These are phyloP conservation scores for Pelochelys cantorii DNA, from an alignment of 2,797 vertebrate genomes.

Conservation along the genomic window DNA sequence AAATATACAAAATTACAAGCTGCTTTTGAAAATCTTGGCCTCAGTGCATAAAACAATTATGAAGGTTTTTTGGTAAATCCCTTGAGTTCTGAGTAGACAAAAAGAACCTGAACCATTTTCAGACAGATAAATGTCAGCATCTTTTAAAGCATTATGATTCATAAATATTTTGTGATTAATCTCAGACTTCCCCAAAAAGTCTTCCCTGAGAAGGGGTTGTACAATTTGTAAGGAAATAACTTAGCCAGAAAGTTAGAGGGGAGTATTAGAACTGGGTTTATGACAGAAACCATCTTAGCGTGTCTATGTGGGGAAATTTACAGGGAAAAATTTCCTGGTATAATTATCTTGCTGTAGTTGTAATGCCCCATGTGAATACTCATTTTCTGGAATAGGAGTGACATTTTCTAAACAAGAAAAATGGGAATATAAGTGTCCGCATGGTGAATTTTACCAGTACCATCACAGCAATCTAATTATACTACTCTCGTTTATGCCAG, in stretches of 20 bases:
- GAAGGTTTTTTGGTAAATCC: neutral
- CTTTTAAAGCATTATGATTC: slow-evolving; percentile 64
- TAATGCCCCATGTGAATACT: neutral
- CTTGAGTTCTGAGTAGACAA: neutral
- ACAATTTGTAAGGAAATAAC: slow-evolving; percentile 28
- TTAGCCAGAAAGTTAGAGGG: neutral
- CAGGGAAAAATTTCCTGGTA: rapidly evolving
- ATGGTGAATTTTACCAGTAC: neutral
- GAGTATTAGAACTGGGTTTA: neutral
- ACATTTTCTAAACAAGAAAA: neutral
- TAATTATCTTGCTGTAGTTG: neutral
- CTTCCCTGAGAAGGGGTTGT: slow-evolving; percentile 30
- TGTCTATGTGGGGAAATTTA: neutral
- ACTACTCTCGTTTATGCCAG: neutral
- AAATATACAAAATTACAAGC: neutral
- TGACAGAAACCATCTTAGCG: neutral
- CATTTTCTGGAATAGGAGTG: neutral
- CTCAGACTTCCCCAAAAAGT: slow-evolving; percentile 66
- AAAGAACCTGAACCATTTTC: slow-evolving; percentile 9
- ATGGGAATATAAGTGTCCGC: neutral
- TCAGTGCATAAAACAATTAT: neutral
- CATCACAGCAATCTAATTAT: neutral
- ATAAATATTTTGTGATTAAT: slow-evolving; percentile 17
- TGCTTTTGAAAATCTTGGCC: neutral
- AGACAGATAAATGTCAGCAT: slow-evolving; percentile 51